Conservation (phyloP, 2,797 vertebrate genomes). For the Lindbergichthys nudifrons region DNA sequence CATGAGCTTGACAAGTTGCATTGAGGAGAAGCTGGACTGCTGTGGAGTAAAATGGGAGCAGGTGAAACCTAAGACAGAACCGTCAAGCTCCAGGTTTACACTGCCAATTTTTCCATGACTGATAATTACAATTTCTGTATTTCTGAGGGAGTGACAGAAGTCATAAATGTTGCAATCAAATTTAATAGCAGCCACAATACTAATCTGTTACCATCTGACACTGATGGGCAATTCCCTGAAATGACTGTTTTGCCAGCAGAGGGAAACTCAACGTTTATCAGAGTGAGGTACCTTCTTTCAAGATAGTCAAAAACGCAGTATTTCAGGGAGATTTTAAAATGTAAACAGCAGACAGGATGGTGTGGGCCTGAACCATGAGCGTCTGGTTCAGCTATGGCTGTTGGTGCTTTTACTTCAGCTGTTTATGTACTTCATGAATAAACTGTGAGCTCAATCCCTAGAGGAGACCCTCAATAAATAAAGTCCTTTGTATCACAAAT, state of each 20-base stretch:
- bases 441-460: conserved; percentile 5
- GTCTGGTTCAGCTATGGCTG: conserved; percentile 13
- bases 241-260: background rate
- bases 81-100: conserved; percentile 48
- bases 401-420: conserved; percentile 8
- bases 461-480: conserved; percentile 20
- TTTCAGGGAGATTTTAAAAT: conserved; percentile 62
- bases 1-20: conserved; percentile 74
- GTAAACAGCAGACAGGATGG: conserved; percentile 41
- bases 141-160: background rate
- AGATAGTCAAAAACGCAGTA: conserved; percentile 58
- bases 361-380: conserved; percentile 6
- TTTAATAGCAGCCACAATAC: background rate
- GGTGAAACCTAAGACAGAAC: conserved; percentile 69
- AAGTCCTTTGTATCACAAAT: conserved; percentile 17
- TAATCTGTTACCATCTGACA: background rate
- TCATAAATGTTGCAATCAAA: background rate
- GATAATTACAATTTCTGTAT: conserved; percentile 15
- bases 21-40: conserved; percentile 44
- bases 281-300: conserved; percentile 1
- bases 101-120: conserved; percentile 33
- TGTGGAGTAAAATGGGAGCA: conserved; percentile 65
- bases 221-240: conserved; percentile 16
- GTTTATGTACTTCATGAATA: conserved; percentile 26
- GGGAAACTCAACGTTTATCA: background rate